Base-by-base conservation (phyloP, 1,140 invertebrate genomes). In the Bemisia tabaci region DNA sequence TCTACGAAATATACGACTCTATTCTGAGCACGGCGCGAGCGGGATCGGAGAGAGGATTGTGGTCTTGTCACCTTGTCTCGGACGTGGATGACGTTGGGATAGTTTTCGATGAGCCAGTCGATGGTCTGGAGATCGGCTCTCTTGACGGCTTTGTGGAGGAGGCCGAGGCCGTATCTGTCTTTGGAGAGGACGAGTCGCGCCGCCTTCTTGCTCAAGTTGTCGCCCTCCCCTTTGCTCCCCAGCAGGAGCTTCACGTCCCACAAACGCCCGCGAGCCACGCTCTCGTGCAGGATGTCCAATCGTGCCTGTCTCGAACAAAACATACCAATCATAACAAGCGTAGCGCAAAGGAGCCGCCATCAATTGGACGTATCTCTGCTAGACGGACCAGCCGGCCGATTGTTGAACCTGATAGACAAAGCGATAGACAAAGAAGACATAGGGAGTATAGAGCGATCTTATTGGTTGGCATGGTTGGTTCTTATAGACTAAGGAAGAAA, bases 31-130 rank as follows among this genome's bases (percentile, higher is more conserved):
- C n/a, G n/a, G n/a, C n/a, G n/a, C n/a, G n/a, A n/a, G n/a, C n/a
- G n/a, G n/a, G n/a, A n/a, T n/a, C n/a, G n/a, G n/a, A n/a, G n/a
- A n/a, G n/a, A n/a, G n/a, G n/a, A n/a, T n/a, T n/a, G n/a, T n/a
- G n/a, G n/a, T n/a, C n/a, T n/a, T n/a, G n/a, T 84, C 75, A 92
- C 90, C 71, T 85, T 85, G 74, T 94, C 91, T 71, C 83, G 87
- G 67, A 88, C 80, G 61, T 86, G 82, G n/a, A 89, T 81, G 0
- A 85, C 82, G 59, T 83, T 79, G 0, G 90, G 89, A 78, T 87
- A 92, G 73, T 87, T 85, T 25, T 84, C 79, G 2, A 90, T 79
- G 0, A 94, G 79, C 80, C 85, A 94, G 65, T 85, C 80, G 2
- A 87, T 81, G 58, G 92, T 86, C 59, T 89, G 83, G 64, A 78